phyloP scores from a whole-genome alignment of 35 echinoderm and acorn worm genomes.

The Lytechinus variegatus region DNA sequence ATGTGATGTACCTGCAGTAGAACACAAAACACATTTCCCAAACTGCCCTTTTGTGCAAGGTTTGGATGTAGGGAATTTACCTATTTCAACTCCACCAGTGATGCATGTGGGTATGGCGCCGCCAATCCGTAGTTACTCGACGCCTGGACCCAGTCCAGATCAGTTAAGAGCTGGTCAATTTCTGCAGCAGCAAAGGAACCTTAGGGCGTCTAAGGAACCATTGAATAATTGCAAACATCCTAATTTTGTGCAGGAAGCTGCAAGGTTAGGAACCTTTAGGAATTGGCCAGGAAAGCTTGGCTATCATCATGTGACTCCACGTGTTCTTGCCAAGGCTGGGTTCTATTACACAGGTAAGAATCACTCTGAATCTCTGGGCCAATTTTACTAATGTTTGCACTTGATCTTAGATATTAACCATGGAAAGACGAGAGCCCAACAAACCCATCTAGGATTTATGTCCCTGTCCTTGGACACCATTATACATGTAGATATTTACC shows the following conservation, averaged over 20 bases:
- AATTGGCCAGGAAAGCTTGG: conserved; percentile 66
- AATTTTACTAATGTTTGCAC: too few species aligned
- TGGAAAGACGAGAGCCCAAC: too few species aligned
- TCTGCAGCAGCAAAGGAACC: conserved; percentile 37
- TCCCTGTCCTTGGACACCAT: too few species aligned
- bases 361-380: too few species aligned
- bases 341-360: conserved; percentile 92
- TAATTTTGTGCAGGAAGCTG: conserved; percentile 63
- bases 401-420: too few species aligned
- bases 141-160: background rate
- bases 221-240: conserved; percentile 53
- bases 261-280: conserved; percentile 67
- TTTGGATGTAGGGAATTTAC: conserved; percentile 71
- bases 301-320: conserved; percentile 21
- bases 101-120: conserved; percentile 23
- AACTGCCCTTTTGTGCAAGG: conserved; percentile 79
- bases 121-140: background rate
- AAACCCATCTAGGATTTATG: too few species aligned
- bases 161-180: background rate
- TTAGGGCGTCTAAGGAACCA: background rate
- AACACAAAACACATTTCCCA: conserved; percentile 77
- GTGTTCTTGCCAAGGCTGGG: conserved; percentile 78
- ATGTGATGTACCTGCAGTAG: conserved; percentile 63
- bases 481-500: too few species aligned
- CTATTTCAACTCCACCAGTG: conserved; percentile 59